Evolutionary conservation across 1,140 invertebrate genomes (phyloP).

Genomic region (Drosophila serrata): DNA sequence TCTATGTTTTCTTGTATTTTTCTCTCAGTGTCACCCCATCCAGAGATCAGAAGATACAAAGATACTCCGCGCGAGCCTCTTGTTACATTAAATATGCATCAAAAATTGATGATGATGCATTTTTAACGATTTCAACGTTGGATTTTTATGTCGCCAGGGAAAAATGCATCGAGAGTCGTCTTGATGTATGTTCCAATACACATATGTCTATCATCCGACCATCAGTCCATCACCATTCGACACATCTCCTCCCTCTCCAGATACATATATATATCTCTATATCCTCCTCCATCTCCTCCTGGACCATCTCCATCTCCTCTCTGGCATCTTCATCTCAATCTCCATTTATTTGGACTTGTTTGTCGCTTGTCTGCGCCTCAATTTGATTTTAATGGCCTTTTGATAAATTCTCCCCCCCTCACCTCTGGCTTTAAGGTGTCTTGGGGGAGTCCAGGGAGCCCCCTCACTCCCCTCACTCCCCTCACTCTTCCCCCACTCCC

Average conservation of each 20-base stretch:
- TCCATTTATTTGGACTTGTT: conserved; percentile 45
- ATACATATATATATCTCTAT: background rate
- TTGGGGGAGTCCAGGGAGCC: background rate
- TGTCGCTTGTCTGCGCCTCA: conserved; percentile 60
- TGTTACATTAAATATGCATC: conserved; percentile 82
- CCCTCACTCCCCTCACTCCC: too few relatives aligned
- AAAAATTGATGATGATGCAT: conserved; percentile 85
- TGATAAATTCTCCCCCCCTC: conserved; percentile 60
- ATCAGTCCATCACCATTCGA: conserved; percentile 51
- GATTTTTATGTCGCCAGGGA: conserved; percentile 74
- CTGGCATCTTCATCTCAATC: conserved; percentile 4
- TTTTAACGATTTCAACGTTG: conserved; percentile 80
- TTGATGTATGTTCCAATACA: conserved; percentile 56
- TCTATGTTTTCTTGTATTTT: background rate
- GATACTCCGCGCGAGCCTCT: conserved; percentile 41
- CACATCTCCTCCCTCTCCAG: conserved; percentile 2
- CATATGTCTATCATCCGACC: conserved; percentile 50
- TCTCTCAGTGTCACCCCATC: background rate
- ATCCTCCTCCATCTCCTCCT: background rate
- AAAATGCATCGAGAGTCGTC: conserved; percentile 67
- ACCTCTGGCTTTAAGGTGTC: too few relatives aligned
- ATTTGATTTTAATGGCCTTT: conserved; percentile 80
- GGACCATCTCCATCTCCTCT: background rate
- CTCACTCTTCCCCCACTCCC: background rate
- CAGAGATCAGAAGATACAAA: conserved; percentile 31